phyloP scores from a whole-genome alignment of 2,113 vertebrate genomes.

The Xiphophorus maculatus region DNA sequence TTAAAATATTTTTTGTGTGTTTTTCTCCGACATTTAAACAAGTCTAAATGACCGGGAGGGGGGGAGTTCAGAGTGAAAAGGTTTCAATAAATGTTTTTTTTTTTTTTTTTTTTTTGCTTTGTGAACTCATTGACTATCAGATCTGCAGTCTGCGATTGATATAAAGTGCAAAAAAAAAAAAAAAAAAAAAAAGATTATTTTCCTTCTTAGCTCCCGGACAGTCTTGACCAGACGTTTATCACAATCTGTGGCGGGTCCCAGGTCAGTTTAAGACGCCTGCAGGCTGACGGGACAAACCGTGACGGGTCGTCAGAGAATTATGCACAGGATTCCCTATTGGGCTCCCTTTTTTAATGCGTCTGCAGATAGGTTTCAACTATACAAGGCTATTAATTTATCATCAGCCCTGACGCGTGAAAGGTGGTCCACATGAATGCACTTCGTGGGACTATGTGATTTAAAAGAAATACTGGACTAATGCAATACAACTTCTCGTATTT shows the following conservation, averaged over 20 bases:
- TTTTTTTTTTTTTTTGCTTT: no score
- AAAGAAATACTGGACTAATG: slow-evolving; percentile 24
- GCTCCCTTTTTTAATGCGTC: slow-evolving; percentile 82
- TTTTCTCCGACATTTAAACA: no score
- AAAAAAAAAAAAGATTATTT: slow-evolving; percentile 31
- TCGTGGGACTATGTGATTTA: neutral
- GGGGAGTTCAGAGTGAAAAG: no score
- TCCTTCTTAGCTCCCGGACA: slow-evolving; percentile 42
- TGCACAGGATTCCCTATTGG: slow-evolving; percentile 81
- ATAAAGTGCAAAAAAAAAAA: no score
- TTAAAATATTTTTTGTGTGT: no score
- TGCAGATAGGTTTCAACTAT: slow-evolving; percentile 85
- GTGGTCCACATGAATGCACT: slow-evolving; percentile 33
- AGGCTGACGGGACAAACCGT: slow-evolving; percentile 80
- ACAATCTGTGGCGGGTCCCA: slow-evolving; percentile 62
- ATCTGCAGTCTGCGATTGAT: no score
- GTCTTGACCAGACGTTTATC: slow-evolving; percentile 58
- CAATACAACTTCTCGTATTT: neutral
- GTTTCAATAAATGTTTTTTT: no score
- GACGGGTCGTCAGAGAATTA: slow-evolving; percentile 81
- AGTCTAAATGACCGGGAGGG: no score
- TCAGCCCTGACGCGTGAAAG: slow-evolving; percentile 68
- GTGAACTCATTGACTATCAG: no score
- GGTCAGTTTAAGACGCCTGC: slow-evolving; percentile 71
- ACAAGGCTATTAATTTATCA: slow-evolving; percentile 84